A percentile compares a stretch with the other conserved stretches of the same genome.
Evolutionary conservation across 2,113 vertebrate species (phyloP).

Genomic region (Podiceps cristatus): DNA sequence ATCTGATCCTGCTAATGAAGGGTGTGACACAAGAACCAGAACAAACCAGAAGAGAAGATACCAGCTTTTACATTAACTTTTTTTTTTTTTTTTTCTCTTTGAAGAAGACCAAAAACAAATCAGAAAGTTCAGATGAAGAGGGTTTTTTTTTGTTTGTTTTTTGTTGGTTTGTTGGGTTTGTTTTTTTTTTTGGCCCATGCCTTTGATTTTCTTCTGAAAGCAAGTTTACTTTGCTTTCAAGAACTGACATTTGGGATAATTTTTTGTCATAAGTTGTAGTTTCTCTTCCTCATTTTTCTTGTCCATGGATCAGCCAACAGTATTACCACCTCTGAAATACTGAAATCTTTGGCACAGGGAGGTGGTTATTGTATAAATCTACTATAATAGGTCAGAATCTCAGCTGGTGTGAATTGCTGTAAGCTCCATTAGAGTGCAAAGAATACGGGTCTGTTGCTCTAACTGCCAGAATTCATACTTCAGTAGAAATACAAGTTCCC

Average conservation of each 20-base stretch:
- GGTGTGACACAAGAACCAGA: neutral
- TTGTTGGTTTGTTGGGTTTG: too few species aligned
- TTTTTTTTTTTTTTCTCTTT: neutral
- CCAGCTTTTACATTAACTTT: neutral
- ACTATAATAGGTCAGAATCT: neutral
- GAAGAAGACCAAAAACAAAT: neutral
- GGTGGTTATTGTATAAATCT: neutral
- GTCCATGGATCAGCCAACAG: neutral
- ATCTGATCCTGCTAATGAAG: neutral
- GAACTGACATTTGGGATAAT: neutral
- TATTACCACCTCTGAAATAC: neutral
- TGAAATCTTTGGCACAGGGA: neutral
- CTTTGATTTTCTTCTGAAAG: neutral
- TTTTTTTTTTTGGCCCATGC: neutral
- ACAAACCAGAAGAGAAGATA: neutral
- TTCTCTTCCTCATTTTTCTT: neutral
- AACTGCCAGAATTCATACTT: slow-evolving; percentile 24
- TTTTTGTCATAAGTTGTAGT: neutral
- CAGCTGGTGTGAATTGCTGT: neutral
- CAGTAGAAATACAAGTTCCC: slow-evolving; percentile 18
- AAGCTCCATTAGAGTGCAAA: neutral
- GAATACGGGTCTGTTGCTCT: neutral
- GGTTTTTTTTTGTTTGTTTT: neutral
- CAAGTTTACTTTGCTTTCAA: neutral
- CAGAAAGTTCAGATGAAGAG: neutral